phyloP scores from a whole-genome alignment of 2,797 vertebrate species.

The Danio choprae region DNA sequence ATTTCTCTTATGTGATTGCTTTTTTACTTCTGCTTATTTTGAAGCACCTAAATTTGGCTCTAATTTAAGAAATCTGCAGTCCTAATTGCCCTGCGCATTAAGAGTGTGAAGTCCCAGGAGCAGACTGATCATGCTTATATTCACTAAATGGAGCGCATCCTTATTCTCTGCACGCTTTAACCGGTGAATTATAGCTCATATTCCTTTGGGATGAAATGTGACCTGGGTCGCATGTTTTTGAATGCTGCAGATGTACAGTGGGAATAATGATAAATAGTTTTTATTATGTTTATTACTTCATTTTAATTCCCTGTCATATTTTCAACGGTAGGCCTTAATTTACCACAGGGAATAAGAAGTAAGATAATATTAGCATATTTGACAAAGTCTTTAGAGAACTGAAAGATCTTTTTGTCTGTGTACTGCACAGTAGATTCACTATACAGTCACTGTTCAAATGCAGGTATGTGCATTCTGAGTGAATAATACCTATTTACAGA shows the following conservation, averaged over 20 bases:
- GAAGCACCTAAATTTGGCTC: constrained; percentile 48
- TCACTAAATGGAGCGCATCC: constrained; percentile 13
- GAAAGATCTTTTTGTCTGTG: background rate
- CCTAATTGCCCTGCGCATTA: constrained; percentile 15
- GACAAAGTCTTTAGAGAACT: background rate
- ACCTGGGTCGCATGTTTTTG: constrained; percentile 1
- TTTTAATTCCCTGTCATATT: background rate
- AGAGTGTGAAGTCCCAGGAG: background rate
- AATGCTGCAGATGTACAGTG: constrained; percentile 1
- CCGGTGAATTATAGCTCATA: background rate
- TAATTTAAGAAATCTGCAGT: constrained; percentile 43
- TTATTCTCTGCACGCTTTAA: constrained; percentile 4
- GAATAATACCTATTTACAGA: background rate
- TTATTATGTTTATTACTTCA: constrained; percentile 14
- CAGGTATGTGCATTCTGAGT: background rate
- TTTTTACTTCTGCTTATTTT: constrained; percentile 62
- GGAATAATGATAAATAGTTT: background rate
- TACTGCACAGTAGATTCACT: background rate
- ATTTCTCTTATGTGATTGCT: constrained; percentile 49
- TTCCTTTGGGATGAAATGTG: constrained; percentile 28
- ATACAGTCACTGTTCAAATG: background rate
- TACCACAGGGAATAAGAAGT: constrained; percentile 1
- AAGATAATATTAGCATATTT: background rate
- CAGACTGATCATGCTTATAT: constrained; percentile 3
- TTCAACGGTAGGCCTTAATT: background rate